phyloP scores from a whole-genome alignment of 2,113 vertebrate species.

The Martes martes region DNA sequence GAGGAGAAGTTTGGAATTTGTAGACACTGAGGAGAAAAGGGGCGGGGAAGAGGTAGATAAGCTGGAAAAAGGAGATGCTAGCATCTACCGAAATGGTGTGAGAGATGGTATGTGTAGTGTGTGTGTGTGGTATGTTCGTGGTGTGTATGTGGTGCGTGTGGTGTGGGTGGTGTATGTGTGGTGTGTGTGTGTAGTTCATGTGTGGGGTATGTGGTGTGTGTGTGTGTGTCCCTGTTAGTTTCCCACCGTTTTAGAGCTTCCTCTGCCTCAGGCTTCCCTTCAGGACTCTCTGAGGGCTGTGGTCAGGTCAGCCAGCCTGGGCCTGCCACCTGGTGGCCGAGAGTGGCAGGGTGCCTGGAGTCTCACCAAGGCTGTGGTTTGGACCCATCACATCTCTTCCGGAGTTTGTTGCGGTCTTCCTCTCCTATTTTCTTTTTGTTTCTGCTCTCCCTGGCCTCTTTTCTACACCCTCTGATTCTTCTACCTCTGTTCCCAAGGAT shows the following conservation, averaged over 20 bases:
- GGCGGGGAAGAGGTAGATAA: not conserved
- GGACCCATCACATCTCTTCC: too few relatives aligned
- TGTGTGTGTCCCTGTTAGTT: not conserved
- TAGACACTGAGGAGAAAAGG: not conserved
- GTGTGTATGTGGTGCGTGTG: too few relatives aligned
- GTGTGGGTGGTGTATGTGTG: not conserved
- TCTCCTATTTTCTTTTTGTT: too few relatives aligned
- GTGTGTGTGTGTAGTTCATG: not conserved
- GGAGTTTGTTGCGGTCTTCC: too few relatives aligned
- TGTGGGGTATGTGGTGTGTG: not conserved
- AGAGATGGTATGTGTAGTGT: not conserved
- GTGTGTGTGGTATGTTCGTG: not conserved
- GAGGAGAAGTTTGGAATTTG: not conserved
- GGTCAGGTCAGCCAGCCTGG: not conserved
- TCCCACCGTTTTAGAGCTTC: not conserved
- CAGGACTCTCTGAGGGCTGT: fast-evolving
- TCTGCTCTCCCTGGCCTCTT: not conserved
- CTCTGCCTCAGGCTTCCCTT: not conserved
- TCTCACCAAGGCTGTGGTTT: not conserved
- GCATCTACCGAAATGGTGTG: not conserved
- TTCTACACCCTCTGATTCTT: too few relatives aligned
- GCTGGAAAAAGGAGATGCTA: not conserved
- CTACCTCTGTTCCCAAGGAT: not conserved
- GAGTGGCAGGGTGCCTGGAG: not conserved
- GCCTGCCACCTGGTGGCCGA: slow-evolving; percentile 61